A percentile compares a stretch with the other conserved stretches of the same genome.
Evolutionary conservation across 1,140 invertebrate species (phyloP).

Genomic region (Brachionus angularis): DNA sequence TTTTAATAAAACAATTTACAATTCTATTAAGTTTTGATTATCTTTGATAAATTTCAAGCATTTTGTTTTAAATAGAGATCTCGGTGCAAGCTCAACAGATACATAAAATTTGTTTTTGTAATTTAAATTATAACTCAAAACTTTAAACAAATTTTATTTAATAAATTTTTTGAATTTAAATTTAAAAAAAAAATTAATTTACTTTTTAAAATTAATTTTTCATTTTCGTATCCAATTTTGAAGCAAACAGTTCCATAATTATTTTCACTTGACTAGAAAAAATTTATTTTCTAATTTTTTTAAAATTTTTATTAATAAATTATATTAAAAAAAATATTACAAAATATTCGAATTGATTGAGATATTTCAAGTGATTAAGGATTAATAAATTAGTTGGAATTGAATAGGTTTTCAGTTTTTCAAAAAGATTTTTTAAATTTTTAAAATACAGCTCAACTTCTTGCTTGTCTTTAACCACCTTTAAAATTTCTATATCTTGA

Average conservation of each 20-base stretch:
- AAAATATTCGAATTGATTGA: slow-evolving; percentile 1
- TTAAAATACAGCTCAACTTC: not conserved
- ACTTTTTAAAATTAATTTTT: slow-evolving; percentile 5
- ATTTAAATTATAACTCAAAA: not conserved
- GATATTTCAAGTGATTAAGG: slow-evolving; percentile 6
- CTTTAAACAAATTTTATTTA: not conserved
- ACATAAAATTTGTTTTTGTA: slow-evolving; percentile 6
- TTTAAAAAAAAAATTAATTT: not conserved
- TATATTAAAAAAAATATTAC: not conserved
- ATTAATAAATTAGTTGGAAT: not conserved
- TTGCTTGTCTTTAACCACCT: not conserved
- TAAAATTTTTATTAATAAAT: not conserved
- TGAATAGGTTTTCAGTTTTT: not conserved
- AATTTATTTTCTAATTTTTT: no score
- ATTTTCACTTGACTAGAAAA: not conserved
- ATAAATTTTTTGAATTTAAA: not conserved
- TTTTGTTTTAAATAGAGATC: not conserved
- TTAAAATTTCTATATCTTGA: not conserved
- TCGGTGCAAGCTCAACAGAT: not conserved
- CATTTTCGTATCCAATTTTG: slow-evolving; percentile 17
- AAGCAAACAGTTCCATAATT: not conserved
- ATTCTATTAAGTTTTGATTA: no score
- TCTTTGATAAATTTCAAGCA: no score
- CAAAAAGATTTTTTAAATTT: not conserved
- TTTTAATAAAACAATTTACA: no score